Conservation (phyloP, 2,113 vertebrate genomes). For the Eidolon helvum region DNA sequence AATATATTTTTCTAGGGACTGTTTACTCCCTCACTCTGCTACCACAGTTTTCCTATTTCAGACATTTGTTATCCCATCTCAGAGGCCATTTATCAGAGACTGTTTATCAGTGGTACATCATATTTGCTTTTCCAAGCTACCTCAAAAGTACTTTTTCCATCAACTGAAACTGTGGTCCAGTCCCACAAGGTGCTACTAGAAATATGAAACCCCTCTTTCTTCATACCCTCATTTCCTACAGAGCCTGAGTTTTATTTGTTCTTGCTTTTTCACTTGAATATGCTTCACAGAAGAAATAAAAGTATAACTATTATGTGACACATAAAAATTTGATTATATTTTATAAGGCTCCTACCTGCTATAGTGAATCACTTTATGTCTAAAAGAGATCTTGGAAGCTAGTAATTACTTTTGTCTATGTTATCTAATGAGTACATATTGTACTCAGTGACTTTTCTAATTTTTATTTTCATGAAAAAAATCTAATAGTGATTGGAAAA, state of each 20-base stretch:
- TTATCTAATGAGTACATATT: background rate
- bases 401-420: background rate
- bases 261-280: background rate
- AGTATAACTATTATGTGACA: background rate
- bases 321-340: background rate
- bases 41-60: background rate
- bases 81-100: background rate
- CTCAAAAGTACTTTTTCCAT: background rate
- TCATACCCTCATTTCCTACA: background rate
- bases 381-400: background rate
- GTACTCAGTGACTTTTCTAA: background rate
- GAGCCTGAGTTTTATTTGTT: background rate
- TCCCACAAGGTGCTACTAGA: background rate
- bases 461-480: conserved; percentile 22
- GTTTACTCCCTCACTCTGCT: background rate
- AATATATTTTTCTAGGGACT: background rate
- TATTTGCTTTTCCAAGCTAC: background rate
- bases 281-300: background rate
- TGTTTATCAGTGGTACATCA: background rate
- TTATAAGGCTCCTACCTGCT: background rate
- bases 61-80: background rate
- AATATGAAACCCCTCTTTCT: background rate
- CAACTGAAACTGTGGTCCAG: too few relatives aligned
- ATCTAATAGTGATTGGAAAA: background rate
- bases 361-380: background rate